Base-by-base conservation (phyloP, 2,888 invertebrate species). In the Drosophila siamana region DNA sequence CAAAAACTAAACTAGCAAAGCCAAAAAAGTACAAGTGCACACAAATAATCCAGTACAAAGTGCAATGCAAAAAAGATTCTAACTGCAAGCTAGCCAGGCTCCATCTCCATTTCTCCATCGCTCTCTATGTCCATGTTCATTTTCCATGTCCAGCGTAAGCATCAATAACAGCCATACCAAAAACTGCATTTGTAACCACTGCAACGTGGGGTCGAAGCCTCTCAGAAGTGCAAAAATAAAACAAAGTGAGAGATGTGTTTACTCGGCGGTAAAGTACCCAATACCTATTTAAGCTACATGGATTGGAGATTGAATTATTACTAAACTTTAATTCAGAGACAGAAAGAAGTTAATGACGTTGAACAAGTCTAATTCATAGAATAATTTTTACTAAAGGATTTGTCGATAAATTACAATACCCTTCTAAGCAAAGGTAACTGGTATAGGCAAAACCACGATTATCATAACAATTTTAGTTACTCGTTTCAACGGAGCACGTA, bases 141-240 rank as follows among this genome's bases (percentile, higher is more conserved):
- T 52, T 40, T 52, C 40, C 52, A 41, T 28, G 52, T 54, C 28
- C 52, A 11, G 41, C 30, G 54, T 15, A 46, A 54, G 60, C 60
- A 61, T 54, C 60, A 52, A 50, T 61, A 61, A 54, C 60, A 61
- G 36, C 43, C 30, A 60, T 60, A 51, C 41, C 41, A 50, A 61
- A 61, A 59, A 57, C 36, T 61, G 43, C 52, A 54, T 41, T 52
- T 13, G 28, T 13, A 26, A 19, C 28, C 52, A 19, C n/a, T 19
- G 52, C 28, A 54, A 40, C 2, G 41, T 54, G 52, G 52, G 41
- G 41, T 41, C 41, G 19, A 13, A 9, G 9, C 28, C 40, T 13
- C 9, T 9, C n/a, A 41, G 41, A 54, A 28, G 40, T 54, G 2
- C 19, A 28, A 41, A 16, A 36, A 16, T 3, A 5, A 13, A 38